Conservation (phyloP, 2,888 invertebrate genomes). For the Dugesia japonica region DNA sequence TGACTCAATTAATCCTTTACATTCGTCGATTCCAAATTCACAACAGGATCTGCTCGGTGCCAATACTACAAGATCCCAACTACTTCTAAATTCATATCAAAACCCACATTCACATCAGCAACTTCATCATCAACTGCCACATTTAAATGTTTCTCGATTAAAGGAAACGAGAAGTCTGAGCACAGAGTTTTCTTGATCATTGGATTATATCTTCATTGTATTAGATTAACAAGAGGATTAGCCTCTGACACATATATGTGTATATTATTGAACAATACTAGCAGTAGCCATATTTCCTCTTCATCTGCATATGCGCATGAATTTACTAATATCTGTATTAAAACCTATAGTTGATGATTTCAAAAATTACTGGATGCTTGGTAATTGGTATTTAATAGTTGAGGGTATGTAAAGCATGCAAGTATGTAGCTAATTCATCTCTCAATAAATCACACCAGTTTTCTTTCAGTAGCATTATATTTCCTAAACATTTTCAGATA, state of each 20-base stretch:
- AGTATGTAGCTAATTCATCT: neutral
- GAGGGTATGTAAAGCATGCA: conserved; percentile 7
- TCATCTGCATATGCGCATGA: conserved; percentile 13
- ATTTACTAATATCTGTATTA: conserved; percentile 11
- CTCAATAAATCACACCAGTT: conserved; percentile 6
- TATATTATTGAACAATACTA: conserved; percentile 15
- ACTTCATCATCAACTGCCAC: neutral
- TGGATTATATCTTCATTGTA: neutral
- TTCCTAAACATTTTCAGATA: conserved; percentile 7
- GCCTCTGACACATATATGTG: neutral
- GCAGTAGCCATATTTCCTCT: conserved; percentile 13
- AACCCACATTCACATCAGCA: neutral
- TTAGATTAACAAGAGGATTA: neutral
- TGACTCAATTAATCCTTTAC: neutral
- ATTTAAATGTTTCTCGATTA: neutral
- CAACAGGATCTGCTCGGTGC: conserved; percentile 10
- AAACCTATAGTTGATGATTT: neutral
- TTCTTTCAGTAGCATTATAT: conserved; percentile 9
- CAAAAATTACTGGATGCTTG: neutral
- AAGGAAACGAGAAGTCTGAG: neutral
- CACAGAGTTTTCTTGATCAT: neutral
- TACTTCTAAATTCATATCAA: neutral
- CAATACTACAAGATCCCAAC: neutral
- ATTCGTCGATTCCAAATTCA: neutral
- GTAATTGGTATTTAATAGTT: neutral